Evolutionary conservation across 2,888 invertebrate genomes (phyloP).

Genomic region (Taphrorychus bicolor): DNA sequence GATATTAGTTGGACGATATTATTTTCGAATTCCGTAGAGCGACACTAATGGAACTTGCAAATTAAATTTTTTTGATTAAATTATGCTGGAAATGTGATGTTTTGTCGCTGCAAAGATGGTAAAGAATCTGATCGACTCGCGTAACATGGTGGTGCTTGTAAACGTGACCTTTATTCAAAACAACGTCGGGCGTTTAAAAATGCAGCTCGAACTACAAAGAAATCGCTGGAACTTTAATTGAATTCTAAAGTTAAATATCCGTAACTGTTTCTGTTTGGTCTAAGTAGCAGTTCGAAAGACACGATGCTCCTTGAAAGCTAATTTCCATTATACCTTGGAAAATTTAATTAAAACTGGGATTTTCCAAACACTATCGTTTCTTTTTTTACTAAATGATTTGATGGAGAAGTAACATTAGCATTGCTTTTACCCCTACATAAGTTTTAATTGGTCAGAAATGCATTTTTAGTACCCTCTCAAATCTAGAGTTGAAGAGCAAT

Average conservation of each 20-base stretch:
- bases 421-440: too few relatives aligned
- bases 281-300: slow-evolving; percentile 21
- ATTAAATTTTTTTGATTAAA: background rate
- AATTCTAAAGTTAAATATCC: slow-evolving; percentile 44
- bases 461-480: background rate
- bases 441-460: background rate
- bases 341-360: slow-evolving; percentile 27
- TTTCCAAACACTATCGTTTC: background rate
- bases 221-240: slow-evolving; percentile 45
- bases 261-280: slow-evolving; percentile 44
- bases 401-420: too few relatives aligned
- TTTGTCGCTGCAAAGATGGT: too few relatives aligned
- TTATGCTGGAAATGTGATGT: background rate
- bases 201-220: slow-evolving; percentile 8
- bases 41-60: background rate
- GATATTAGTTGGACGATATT: background rate
- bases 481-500: background rate
- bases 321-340: slow-evolving; percentile 21
- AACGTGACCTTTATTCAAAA: background rate
- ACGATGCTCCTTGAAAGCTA: slow-evolving; percentile 21
- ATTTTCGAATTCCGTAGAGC: background rate
- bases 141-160: background rate
- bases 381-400: background rate
- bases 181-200: slow-evolving; percentile 8
- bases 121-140: background rate